Base-by-base conservation (phyloP, 2,888 invertebrate species). In the Parnassius smintheus region DNA sequence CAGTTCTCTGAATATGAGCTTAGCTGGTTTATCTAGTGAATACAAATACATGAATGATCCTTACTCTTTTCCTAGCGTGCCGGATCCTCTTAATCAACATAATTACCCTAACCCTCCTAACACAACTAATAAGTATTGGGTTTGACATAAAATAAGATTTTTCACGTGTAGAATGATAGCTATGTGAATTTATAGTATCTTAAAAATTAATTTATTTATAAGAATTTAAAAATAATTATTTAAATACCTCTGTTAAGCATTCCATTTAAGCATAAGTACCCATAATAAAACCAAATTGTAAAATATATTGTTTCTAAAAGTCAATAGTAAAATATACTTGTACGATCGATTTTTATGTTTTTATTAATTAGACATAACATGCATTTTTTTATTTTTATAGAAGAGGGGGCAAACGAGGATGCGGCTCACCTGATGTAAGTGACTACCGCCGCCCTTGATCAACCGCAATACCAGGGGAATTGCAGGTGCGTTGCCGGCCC, bases 31-130 rank as follows among this genome's bases (percentile, higher is more conserved):
- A 44, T 85, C 91, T 11, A 88, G 87, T 74, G 92, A 92, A 69
- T 91, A 92, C 66, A 91, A 92, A 68, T 91, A 91, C 68, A 91
- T 92, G 85, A 88, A 91, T 63, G 92, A 92, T 71, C 91, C 91
- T 1, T 92, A 92, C 72, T 77, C 90, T 1, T 92, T 91, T 66
- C 84, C 92, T 1, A 92, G 86, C 67, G 86, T 91, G 61, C 65
- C 83, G 48, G 92, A 92, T 67, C 87, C 91, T 42, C 77, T 92
- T 12, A 80, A 81, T 59, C 92, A 92, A 68, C 92, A 92, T 66
- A 87, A 76, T 67, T 92, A 92, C 71, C 86, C 89, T 49, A 90
- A 88, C 76, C 84, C 91, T 50, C 78, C 89, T 4, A 88, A 88
- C 67, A 72, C 85, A 60, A 76, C 84, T 12, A 92, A 90, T 70